These are phyloP conservation scores for Philopedon plagiatum DNA, from an alignment of 2,888 invertebrate genomes.

Conservation along the genomic window DNA sequence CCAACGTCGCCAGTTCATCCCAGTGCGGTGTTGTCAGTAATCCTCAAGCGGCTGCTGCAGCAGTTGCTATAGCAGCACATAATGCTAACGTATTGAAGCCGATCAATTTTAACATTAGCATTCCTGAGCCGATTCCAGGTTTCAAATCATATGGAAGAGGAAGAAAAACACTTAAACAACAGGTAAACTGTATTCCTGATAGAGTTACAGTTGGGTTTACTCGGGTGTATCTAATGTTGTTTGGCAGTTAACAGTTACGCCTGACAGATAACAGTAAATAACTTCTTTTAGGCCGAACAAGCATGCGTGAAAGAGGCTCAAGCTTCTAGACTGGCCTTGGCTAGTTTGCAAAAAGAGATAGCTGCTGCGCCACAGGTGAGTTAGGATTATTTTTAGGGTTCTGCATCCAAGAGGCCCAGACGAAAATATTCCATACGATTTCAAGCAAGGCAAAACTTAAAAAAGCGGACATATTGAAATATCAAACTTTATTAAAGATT, in stretches of 20 bases:
- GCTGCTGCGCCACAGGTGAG: slow-evolving; percentile 63
- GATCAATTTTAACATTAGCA: slow-evolving; percentile 54
- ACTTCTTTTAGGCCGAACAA: slow-evolving; percentile 62
- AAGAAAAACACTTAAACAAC: slow-evolving; percentile 40
- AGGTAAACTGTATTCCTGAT: slow-evolving; percentile 31
- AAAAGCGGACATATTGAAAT: too few relatives aligned
- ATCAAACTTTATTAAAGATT: too few relatives aligned
- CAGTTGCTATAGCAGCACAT: slow-evolving; percentile 4
- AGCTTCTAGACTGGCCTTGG: slow-evolving; percentile 67
- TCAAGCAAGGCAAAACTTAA: too few relatives aligned
- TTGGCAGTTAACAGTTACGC: too few relatives aligned
- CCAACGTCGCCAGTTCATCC: slow-evolving; percentile 3
- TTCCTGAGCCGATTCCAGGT: slow-evolving; percentile 12
- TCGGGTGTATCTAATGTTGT: too few relatives aligned
- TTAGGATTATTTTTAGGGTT: too few relatives aligned
- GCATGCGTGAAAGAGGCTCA: slow-evolving; percentile 68
- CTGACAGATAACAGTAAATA: not conserved
- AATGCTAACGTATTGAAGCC: slow-evolving; percentile 52
- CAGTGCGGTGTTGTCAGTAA: slow-evolving; percentile 3
- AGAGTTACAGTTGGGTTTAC: too few relatives aligned
- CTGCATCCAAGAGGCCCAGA: too few relatives aligned
- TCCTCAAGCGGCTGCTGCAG: not conserved
- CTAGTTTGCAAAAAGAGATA: slow-evolving; percentile 68
- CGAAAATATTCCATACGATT: too few relatives aligned
- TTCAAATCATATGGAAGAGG: slow-evolving; percentile 35